Evolutionary conservation across 53 echinoderm and acorn worm species (phyloP), one percentile per base, ranked within the genome.

Genomic region (Hippasteria phrygiana): DNA sequence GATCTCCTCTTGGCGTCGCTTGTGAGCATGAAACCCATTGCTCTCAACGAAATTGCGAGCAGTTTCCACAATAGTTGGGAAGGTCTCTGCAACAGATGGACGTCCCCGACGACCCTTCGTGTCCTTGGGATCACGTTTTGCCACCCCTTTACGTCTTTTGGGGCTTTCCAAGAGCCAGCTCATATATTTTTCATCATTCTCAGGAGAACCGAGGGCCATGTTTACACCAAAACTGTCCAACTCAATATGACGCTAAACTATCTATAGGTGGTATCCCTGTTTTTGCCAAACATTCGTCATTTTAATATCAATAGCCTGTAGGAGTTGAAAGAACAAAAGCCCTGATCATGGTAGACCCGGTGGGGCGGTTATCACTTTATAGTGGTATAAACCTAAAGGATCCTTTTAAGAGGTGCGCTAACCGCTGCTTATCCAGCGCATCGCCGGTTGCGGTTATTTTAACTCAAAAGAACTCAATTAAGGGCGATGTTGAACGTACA

Each of bases 1-100:
- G 6, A 38, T 85, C 17, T 74, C 67, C 32, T 83, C 35, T 8
- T 74, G 66, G 0, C 76, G 34, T 26, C 85, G 40, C 9, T 62
- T 55, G 63, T 90, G 90, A 17, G 85, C 90, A 26, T 48, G 55
- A 22, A 90, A 90, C 17, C 90, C 65, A 51, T 85, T 90, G 62
- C 55, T 48, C 40, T 84, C 62, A 38, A 90, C 62, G 32, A 90
- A 90, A 13, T 81, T 63, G 33, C 65, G 33, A 37, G 83, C 83
- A 38, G 47, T 43, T 11, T 31, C 28, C 17, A 83, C 66, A 8
- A 80, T 2, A 3, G 38, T 62, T 56, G 11, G 56, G 10, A 56
- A 56, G 17, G 11, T 8, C 20, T 56, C 18, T 56, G 56, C 56
- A 3, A 56, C 20, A 8, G 56, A 56, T 56, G 56, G 56, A 7